Base-by-base conservation (phyloP, 1,140 invertebrate genomes). In the Gryon sp. region DNA sequence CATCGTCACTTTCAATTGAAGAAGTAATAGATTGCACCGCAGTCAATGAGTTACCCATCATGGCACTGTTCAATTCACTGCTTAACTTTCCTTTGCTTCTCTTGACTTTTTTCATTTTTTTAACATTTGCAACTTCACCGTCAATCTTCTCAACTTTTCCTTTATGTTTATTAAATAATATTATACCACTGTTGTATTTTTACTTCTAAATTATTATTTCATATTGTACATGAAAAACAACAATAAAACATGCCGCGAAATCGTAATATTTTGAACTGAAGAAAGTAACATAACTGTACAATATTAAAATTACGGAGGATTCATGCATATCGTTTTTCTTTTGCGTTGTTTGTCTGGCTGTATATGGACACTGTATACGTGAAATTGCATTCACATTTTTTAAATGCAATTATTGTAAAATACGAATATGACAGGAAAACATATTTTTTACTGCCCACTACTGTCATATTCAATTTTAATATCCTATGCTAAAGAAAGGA, bases 101-200 rank as follows among this genome's bases (percentile, higher is more conserved):
- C 48, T 88, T 84, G 15, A 77, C 73, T 79, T 90, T 83, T 81
- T 82, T 87, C 45, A 66, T 70, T 72, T 72, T 88, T 81, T 84
- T 88, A 53, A 70, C 82, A 53, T 83, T 84, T 38, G 63, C 70
- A 20, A 66, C 68, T 26, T 84, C 79, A 22, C 82, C 73, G 9
- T 78, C 80, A 4, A 24, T 41, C 43, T 83, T 80, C 55, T 84
- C 81, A 8, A 82, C 80, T 66, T 84, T 82, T 79, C 82, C 79
- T 83, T 70, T 14, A 62, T 50, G 36, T 57, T 52, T 38, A 69
- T 69, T 41, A 0, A 41, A 60, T 20, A 2, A 8, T 57, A 66
- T 57, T 43, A 15, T 32, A 18, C 8, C 15, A 7, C 16, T 14
- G 24, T 9, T 15, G 7, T 1, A 34, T 18, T 48, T 69, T 50